Base-by-base conservation (phyloP, 2,113 vertebrate species). In the Larimichthys crocea region DNA sequence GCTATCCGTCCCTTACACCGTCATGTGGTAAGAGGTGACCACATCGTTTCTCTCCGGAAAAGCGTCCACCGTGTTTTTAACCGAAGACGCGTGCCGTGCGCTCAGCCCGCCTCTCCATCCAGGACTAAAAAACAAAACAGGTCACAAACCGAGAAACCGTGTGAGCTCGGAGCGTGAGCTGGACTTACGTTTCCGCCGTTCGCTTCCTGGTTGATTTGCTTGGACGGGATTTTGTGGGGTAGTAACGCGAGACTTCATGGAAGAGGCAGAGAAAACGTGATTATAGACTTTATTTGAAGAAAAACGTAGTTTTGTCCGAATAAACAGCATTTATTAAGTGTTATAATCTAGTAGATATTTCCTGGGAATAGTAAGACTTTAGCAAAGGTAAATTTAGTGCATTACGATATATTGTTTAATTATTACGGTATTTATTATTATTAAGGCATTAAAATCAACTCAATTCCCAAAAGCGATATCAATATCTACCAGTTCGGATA, bases 141-240 rank as follows among this genome's bases (percentile, higher is more conserved):
- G 2, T 65, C 35, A 8, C 35, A 8, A 40, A 40, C 8, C 35
- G 35, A 40, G 35, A 40, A 2, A 40, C 35, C 6, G 7, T 3
- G 2, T 3, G 2, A 74, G 2, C 17, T 42, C n/a, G 11, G 83
- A 90, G 82, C 46, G 78, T 85, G 88, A 92, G 77, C 56, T 83
- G 85, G 84, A 71, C 70, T 70, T 80, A 76, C 17, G 73, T 68
- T 90, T 91, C 90, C 92, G 88, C 75, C 86, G 62, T 84, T 71
- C 80, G 10, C 80, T 94, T 94, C 93, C 93, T 82, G 89, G 80
- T 92, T 86, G 12, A 40, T 35, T 24, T 46, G 49, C 4, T 17
- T 59, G 0, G 0, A 74, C 85, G 91, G 24, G 89, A 91, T 77
- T 53, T 86, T 83, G 40, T 19, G 3, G 0, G 0, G 20, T 29